These are phyloP conservation scores for Phrynosoma platyrhinos DNA, from an alignment of 2,113 vertebrate species.

Conservation along the genomic window DNA sequence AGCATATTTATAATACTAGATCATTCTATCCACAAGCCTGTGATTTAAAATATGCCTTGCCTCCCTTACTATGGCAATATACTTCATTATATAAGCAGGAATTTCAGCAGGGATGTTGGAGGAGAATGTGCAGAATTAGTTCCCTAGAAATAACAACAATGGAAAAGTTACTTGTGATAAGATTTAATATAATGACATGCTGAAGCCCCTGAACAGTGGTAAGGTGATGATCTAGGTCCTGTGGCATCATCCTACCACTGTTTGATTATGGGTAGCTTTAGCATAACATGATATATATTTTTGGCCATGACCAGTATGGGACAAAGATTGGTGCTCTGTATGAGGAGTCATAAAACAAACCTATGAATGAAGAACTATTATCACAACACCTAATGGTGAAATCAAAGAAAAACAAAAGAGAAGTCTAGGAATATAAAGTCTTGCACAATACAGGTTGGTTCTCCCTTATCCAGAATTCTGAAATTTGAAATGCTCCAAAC, in stretches of 20 bases:
- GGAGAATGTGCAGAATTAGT: neutral
- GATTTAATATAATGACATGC: neutral
- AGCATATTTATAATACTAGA: neutral
- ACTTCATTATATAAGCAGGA: neutral
- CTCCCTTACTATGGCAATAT: slow-evolving; percentile 8
- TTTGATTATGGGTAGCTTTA: no score
- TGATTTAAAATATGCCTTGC: slow-evolving; percentile 12
- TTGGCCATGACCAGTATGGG: no score
- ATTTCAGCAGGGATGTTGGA: neutral
- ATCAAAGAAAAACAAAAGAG: neutral
- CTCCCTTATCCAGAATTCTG: no score
- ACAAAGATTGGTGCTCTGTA: neutral
- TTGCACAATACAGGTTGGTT: no score
- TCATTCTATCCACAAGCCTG: neutral
- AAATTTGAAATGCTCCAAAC: no score
- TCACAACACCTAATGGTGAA: neutral
- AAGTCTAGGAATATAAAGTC: neutral
- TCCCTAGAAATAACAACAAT: neutral
- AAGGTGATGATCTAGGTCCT: no score
- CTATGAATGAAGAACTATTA: neutral
- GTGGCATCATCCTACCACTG: no score
- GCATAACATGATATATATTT: no score
- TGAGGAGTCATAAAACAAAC: neutral
- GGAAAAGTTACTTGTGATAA: no score
- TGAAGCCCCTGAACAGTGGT: no score